Percentiles rank a stretch among this genome's conserved stretches.
phyloP scores from a whole-genome alignment of 2,113 vertebrate genomes.

The Brachyhypopomus occidentalis region DNA sequence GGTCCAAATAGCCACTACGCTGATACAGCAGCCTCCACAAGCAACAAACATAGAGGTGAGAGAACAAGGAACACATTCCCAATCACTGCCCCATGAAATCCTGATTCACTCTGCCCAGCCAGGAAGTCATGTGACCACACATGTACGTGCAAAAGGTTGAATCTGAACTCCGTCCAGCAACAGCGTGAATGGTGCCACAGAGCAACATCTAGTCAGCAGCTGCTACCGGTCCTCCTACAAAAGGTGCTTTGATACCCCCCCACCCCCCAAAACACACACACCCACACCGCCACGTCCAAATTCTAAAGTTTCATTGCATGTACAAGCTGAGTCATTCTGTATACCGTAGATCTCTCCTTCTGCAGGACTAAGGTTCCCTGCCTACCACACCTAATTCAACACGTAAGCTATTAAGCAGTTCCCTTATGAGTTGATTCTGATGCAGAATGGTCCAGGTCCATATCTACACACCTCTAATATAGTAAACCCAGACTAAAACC shows the following conservation, averaged over 20 bases:
- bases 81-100: too few species aligned
- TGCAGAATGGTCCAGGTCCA: too few species aligned
- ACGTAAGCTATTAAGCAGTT: too few species aligned
- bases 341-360: not conserved
- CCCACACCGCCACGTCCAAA: slow-evolving; percentile 11
- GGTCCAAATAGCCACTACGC: not conserved
- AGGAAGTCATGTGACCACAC: too few species aligned
- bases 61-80: not conserved
- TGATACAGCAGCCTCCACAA: not conserved
- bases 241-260: too few species aligned
- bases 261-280: not conserved
- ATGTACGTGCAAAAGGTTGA: not conserved
- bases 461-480: too few species aligned
- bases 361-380: too few species aligned
- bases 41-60: not conserved
- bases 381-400: too few species aligned
- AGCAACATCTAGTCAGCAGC: slow-evolving; percentile 26
- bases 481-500: too few species aligned
- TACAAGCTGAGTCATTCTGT: not conserved
- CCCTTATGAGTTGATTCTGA: too few species aligned
- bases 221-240: not conserved
- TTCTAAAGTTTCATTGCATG: not conserved
- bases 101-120: too few species aligned
- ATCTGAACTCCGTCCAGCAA: slow-evolving; percentile 8
- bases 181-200: not conserved